A percentile compares a stretch with the other conserved stretches of the same genome.
Evolutionary conservation across 2,888 invertebrate species (phyloP).

Genomic region (Melanargia galathea): DNA sequence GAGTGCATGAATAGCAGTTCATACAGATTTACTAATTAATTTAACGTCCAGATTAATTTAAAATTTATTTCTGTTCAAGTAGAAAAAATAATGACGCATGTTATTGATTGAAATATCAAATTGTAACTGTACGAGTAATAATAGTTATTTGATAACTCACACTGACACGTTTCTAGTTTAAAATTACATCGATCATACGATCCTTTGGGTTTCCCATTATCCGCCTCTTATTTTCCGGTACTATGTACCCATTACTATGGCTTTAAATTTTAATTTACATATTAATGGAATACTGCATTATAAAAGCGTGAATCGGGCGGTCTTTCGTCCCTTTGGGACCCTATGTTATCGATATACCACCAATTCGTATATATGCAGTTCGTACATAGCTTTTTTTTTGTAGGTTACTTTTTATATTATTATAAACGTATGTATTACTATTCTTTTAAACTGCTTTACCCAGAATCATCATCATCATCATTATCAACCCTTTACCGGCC

Average conservation of each 20-base stretch:
- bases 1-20: not conserved
- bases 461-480: too few species aligned
- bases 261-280: not conserved
- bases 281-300: not conserved
- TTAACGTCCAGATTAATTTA: not conserved
- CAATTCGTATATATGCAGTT: too few species aligned
- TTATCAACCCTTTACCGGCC: too few species aligned
- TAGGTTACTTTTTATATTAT: too few species aligned
- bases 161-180: not conserved
- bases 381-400: too few species aligned
- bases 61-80: not conserved
- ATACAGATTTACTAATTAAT: not conserved
- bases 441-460: too few species aligned
- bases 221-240: constrained; percentile 5
- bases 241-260: not conserved
- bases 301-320: not conserved
- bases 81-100: not conserved
- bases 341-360: too few species aligned
- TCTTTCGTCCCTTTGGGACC: too few species aligned
- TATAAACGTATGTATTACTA: too few species aligned
- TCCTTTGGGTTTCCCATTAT: constrained; percentile 12
- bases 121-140: not conserved
- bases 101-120: not conserved
- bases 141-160: constrained; percentile 3
- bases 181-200: constrained; percentile 9